These are phyloP conservation scores for Leucophenga montana DNA, from an alignment of 2,888 invertebrate genomes.

Conservation along the genomic window DNA sequence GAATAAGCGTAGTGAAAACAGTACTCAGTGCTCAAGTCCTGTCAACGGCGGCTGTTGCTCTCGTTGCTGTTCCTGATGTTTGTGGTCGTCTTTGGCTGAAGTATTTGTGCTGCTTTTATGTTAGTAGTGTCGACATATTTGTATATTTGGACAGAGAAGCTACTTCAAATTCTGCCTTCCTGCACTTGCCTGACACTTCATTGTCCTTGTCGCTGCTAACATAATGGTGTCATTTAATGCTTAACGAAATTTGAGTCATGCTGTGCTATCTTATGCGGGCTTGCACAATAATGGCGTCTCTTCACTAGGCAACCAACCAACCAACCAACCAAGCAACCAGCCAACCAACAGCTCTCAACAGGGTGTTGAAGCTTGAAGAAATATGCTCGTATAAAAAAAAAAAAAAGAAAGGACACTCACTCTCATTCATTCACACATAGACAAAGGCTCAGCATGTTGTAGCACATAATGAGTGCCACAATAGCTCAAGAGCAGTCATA, in stretches of 20 bases:
- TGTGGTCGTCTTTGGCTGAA: neutral
- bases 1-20: neutral
- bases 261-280: constrained; percentile 27
- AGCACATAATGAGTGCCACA: constrained; percentile 28
- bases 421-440: constrained; percentile 3
- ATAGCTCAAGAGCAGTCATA: constrained; percentile 14
- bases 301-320: constrained; percentile 13
- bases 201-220: constrained; percentile 34
- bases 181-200: constrained; percentile 24
- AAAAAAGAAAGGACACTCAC: constrained; percentile 18
- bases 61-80: neutral
- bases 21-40: neutral
- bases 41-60: neutral
- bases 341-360: constrained; percentile 31
- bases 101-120: constrained; percentile 30
- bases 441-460: constrained; percentile 29
- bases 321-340: constrained; percentile 16
- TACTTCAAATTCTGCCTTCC: too few species aligned
- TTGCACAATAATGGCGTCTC: constrained; percentile 35
- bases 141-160: neutral
- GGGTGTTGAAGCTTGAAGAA: constrained; percentile 31
- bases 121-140: neutral
- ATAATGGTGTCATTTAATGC: constrained; percentile 31
- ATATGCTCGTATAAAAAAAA: neutral
- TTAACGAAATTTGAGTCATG: constrained; percentile 30